Evolutionary conservation across 2,797 vertebrate genomes (phyloP).

Genomic region (Odontamblyopus rebecca): DNA sequence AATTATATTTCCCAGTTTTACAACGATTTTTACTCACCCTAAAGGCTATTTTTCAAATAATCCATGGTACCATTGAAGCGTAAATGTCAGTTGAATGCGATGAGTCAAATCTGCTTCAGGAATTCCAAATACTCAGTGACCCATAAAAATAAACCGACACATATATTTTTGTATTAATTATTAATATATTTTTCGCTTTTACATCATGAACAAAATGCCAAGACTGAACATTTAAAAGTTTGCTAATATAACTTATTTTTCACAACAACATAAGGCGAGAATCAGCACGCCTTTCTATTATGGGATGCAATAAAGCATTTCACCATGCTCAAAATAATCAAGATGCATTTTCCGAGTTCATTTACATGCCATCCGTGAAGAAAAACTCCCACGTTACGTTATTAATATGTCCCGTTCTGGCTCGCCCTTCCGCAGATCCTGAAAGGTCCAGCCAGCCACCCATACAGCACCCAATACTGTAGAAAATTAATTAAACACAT

Average conservation of each 20-base stretch:
- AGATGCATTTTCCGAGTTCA: constrained; percentile 34
- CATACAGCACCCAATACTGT: constrained; percentile 49
- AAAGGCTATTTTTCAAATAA: constrained; percentile 62
- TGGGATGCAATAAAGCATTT: constrained; percentile 6
- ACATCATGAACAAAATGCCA: background rate
- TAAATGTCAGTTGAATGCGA: constrained; percentile 49
- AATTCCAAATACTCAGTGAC: constrained; percentile 39
- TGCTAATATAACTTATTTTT: background rate
- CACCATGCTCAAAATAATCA: constrained; percentile 33
- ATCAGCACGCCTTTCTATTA: background rate
- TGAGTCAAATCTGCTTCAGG: constrained; percentile 32
- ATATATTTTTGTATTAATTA: background rate
- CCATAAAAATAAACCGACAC: constrained; percentile 6
- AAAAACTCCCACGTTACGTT: constrained; percentile 55
- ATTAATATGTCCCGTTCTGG: constrained; percentile 47
- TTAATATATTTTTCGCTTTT: background rate
- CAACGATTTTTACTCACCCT: constrained; percentile 45
- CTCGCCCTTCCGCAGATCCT: constrained; percentile 35
- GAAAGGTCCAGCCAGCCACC: constrained; percentile 58
- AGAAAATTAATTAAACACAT: constrained; percentile 73
- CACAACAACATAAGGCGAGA: background rate
- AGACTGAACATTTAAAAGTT: background rate
- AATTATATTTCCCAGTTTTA: constrained; percentile 71
- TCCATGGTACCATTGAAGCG: constrained; percentile 39
- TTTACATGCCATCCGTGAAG: constrained; percentile 28